These are phyloP conservation scores for Acyrthosiphon pisum DNA, from an alignment of 1,140 invertebrate genomes.

Conservation along the genomic window DNA sequence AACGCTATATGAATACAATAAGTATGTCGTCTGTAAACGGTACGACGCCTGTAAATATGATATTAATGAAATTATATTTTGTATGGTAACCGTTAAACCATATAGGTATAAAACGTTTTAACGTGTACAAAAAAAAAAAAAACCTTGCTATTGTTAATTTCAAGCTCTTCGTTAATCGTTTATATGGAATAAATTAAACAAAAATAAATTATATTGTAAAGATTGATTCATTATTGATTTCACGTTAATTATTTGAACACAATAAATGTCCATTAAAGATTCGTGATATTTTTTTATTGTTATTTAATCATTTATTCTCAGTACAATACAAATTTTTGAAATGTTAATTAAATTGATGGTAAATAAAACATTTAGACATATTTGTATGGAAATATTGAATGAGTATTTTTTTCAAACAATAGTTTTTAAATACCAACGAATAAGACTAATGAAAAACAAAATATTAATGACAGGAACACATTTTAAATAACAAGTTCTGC, in stretches of 20 bases:
- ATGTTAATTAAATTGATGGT: background rate
- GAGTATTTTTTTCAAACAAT: background rate
- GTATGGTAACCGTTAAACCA: background rate
- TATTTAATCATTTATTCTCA: background rate
- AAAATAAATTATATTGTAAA: background rate
- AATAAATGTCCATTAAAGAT: background rate
- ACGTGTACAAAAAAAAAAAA: background rate
- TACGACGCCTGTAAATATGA: background rate
- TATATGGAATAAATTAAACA: background rate
- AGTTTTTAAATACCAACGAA: background rate
- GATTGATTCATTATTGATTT: background rate
- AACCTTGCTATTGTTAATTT: background rate
- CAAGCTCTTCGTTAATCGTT: background rate
- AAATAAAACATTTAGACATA: background rate
- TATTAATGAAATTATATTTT: conserved; percentile 12
- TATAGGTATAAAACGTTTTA: background rate
- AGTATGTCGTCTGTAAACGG: background rate
- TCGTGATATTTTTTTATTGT: background rate
- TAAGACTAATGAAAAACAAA: background rate
- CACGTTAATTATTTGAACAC: background rate
- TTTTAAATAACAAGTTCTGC: background rate
- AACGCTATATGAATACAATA: background rate
- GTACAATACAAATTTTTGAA: background rate
- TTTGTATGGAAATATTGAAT: background rate
- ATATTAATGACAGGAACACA: background rate